phyloP scores from a whole-genome alignment of 2,888 invertebrate genomes.

The Nephrotoma flavescens region DNA sequence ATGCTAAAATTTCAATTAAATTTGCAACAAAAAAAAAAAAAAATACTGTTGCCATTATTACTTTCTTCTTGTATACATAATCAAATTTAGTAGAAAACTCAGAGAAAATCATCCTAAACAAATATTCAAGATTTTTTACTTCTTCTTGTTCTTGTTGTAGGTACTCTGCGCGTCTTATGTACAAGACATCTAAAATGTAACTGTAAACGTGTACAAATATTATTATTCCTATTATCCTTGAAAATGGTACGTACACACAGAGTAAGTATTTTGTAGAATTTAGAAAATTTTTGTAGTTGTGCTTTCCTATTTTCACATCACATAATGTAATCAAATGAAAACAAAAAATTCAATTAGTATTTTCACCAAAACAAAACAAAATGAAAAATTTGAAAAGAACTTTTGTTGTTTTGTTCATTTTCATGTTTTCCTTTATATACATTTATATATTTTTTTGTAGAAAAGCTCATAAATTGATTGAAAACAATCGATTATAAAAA shows the following conservation, averaged over 20 bases:
- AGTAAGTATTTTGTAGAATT: neutral
- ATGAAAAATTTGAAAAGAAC: neutral
- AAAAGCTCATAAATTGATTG: neutral
- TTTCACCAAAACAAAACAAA: neutral
- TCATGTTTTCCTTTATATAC: neutral
- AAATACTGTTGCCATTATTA: neutral
- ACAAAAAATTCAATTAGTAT: neutral
- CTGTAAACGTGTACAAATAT: neutral
- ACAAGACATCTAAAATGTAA: neutral
- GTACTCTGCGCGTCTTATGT: neutral
- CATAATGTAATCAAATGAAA: neutral
- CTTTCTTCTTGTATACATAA: neutral
- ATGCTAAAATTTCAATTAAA: neutral
- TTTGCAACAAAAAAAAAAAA: neutral
- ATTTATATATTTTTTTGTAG: neutral
- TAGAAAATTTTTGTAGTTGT: neutral
- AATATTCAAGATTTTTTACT: neutral
- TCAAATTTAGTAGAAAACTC: neutral
- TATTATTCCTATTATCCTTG: neutral
- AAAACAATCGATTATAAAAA: neutral
- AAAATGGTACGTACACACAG: neutral
- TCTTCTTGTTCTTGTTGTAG: neutral
- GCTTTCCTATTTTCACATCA: neutral
- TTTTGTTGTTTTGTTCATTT: neutral
- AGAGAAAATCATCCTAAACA: neutral